phyloP scores from a whole-genome alignment of 2,888 invertebrate genomes.

The Tipula unca region DNA sequence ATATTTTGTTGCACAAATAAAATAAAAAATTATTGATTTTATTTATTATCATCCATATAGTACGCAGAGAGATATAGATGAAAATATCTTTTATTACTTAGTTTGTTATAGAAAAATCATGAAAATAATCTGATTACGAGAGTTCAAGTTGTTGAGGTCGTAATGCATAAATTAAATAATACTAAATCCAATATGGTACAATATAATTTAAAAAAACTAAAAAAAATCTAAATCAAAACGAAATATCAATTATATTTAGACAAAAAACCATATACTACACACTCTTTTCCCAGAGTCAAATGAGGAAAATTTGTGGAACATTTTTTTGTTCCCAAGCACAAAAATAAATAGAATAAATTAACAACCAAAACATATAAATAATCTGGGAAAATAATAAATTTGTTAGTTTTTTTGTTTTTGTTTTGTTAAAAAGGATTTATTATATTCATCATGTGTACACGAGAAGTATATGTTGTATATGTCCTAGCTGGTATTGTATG shows the following conservation, averaged over 20 bases:
- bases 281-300: no score
- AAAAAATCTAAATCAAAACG: background rate
- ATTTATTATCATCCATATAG: background rate
- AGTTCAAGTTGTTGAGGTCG: background rate
- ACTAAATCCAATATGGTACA: background rate
- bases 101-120: background rate
- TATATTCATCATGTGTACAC: background rate
- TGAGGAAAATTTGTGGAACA: background rate
- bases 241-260: background rate
- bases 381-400: background rate
- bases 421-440: background rate
- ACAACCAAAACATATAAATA: background rate
- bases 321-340: background rate
- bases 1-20: background rate
- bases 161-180: background rate
- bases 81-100: background rate
- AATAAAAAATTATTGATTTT: background rate
- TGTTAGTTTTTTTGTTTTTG: background rate
- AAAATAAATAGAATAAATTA: slow-evolving; percentile 3
- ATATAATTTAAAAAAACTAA: background rate
- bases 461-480: background rate
- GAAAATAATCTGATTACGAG: background rate
- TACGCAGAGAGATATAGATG: background rate
- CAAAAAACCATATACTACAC: background rate
- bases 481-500: background rate